These are phyloP conservation scores for Oreochromis tanganicae DNA, from an alignment of 2,113 vertebrate species.

Conservation along the genomic window DNA sequence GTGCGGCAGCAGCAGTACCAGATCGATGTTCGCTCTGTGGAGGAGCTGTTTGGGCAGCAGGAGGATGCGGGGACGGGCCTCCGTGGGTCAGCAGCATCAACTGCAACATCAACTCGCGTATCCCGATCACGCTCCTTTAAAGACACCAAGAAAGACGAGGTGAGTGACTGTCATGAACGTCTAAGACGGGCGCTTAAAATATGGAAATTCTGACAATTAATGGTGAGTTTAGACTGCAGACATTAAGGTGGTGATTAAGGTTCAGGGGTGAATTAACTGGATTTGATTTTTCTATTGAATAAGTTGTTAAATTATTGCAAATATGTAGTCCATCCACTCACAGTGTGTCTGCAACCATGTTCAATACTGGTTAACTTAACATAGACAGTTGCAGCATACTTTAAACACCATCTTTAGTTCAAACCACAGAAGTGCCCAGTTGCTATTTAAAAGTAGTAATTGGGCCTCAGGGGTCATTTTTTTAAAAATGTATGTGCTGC, in stretches of 20 bases:
- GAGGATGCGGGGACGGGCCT: conserved; percentile 68
- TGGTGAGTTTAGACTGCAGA: background rate
- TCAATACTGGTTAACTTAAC: background rate
- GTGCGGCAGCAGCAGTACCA: conserved; percentile 86
- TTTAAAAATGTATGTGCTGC: conserved; percentile 1
- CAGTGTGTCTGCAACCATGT: background rate
- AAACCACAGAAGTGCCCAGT: background rate
- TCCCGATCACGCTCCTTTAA: conserved; percentile 79
- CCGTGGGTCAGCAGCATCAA: background rate
- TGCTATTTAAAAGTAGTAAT: conserved; percentile 10
- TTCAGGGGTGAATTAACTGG: background rate
- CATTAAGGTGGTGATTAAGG: background rate
- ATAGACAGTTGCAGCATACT: background rate
- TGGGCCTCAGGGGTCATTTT: background rate
- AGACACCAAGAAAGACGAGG: conserved; percentile 85
- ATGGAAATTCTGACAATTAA: background rate
- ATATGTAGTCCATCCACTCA: background rate
- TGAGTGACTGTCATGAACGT: conserved; percentile 56
- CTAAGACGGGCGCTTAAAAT: background rate
- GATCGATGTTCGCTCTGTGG: conserved; percentile 88
- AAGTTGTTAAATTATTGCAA: background rate
- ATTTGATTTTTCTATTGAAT: background rate
- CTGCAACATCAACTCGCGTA: background rate
- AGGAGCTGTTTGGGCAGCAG: conserved; percentile 95
- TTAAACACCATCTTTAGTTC: background rate